Conservation (phyloP, 2,888 invertebrate genomes). For the Carcina quercana region DNA sequence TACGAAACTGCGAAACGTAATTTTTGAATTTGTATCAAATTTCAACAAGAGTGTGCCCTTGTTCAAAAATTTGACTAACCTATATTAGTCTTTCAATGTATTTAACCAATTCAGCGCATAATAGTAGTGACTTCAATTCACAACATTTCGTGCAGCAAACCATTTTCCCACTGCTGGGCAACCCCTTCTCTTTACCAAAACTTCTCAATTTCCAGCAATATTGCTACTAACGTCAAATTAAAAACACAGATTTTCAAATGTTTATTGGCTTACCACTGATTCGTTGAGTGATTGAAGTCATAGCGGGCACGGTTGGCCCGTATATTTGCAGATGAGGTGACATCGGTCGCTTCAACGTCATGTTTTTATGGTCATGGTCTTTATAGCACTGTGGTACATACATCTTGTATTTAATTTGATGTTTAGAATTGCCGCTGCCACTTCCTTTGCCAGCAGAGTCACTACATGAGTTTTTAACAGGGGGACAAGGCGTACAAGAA, state of each 20-base stretch:
- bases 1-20: no score
- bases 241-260: not conserved
- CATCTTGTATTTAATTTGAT: conserved; percentile 29
- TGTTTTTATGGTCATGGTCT: conserved; percentile 81
- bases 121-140: not conserved
- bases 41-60: no score
- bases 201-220: not conserved
- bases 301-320: conserved; percentile 81
- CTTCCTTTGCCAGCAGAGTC: not conserved
- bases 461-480: no score
- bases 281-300: conserved; percentile 89
- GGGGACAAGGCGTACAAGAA: no score
- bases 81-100: no score
- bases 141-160: not conserved
- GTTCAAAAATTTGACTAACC: no score
- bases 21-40: no score
- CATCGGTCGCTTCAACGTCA: conserved; percentile 82
- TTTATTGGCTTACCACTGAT: conserved; percentile 72
- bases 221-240: not conserved
- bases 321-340: conserved; percentile 91
- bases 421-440: conserved; percentile 4
- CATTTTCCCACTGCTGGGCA: not conserved
- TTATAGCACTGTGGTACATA: conserved; percentile 38
- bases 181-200: not conserved
- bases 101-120: no score